phyloP scores from a whole-genome alignment of 2,888 invertebrate genomes.

The Tanypteryx hageni region DNA sequence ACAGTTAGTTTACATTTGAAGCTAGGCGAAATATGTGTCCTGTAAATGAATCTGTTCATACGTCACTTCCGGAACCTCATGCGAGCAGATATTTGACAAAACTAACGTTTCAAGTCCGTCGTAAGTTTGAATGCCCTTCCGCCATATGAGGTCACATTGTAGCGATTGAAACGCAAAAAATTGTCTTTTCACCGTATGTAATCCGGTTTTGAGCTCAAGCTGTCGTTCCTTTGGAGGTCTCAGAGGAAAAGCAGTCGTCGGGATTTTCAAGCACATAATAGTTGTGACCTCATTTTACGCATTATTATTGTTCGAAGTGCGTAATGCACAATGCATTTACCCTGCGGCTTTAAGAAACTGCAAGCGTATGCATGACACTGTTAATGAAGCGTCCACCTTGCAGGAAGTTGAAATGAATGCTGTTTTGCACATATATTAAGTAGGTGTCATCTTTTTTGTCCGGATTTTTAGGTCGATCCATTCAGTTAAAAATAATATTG shows the following conservation, averaged over 20 bases:
- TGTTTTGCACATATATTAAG: no score
- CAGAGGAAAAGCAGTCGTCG: background rate
- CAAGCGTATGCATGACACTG: no score
- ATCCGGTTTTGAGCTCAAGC: background rate
- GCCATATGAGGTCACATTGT: background rate
- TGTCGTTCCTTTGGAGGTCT: background rate
- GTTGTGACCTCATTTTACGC: background rate
- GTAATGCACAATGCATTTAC: background rate
- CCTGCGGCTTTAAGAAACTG: no score
- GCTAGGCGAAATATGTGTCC: no score
- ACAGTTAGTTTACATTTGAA: no score
- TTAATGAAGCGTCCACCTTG: no score
- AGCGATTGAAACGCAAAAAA: background rate
- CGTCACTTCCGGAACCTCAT: no score
- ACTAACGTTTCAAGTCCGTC: background rate
- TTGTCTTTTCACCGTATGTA: background rate
- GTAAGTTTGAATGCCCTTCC: background rate
- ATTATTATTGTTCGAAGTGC: background rate
- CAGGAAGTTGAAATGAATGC: no score
- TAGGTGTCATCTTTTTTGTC: no score
- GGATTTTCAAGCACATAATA: background rate
- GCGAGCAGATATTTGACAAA: background rate
- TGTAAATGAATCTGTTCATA: no score
- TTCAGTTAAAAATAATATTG: no score
- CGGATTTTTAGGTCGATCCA: no score